Base-by-base conservation (phyloP, 2,113 vertebrate genomes). In the Mystacornis crossleyi region DNA sequence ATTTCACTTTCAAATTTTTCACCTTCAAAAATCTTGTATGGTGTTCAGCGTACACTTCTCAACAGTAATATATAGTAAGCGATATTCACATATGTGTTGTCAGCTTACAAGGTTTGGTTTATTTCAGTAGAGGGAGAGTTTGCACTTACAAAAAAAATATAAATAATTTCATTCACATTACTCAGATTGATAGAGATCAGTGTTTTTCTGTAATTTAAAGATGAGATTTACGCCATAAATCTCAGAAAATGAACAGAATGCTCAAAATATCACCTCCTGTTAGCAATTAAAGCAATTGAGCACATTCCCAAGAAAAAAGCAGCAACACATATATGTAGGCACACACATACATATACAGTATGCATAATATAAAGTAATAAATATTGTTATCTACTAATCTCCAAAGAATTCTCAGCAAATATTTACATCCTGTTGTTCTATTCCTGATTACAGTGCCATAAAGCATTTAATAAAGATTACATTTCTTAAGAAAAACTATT, bases 41-140 rank as follows among this genome's bases (percentile, higher is more conserved):
- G 5, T 51, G 31, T 31, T 80, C 28, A 69, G 28, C 14, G 86
- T 12, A 18, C 50, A 28, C 2, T 92, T 86, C 53, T 75, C 34
- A 51, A 67, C 29, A 64, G 28, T 14, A 38, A 42, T 31, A 54
- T 28, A 73, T 5, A 73, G 19, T 14, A 47, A 66, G 12, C 47
- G 33, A 71, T 18, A 64, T 38, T 75, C 34, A 72, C 21, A 58
- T n/a, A n/a, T 0, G 0, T 20, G 29, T 16, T 2, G 1, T 19
- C 33, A 48, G 26, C 10, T 64, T 28, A 55, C 5, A 72, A 61
- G 4, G 2, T 53, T 57, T 45, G 10, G 12, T 7, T 58, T 62
- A 42, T 45, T 65, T 80, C 17, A 80, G 38, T 34, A 65, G 72
- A 75, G 18, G 4, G 71, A 81, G 23, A 61, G 55, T 66, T 82